Evolutionary conservation across 2,888 invertebrate genomes (phyloP), one percentile per base, ranked within the genome.

Genomic region (Amblyjoppa fuscipennis): DNA sequence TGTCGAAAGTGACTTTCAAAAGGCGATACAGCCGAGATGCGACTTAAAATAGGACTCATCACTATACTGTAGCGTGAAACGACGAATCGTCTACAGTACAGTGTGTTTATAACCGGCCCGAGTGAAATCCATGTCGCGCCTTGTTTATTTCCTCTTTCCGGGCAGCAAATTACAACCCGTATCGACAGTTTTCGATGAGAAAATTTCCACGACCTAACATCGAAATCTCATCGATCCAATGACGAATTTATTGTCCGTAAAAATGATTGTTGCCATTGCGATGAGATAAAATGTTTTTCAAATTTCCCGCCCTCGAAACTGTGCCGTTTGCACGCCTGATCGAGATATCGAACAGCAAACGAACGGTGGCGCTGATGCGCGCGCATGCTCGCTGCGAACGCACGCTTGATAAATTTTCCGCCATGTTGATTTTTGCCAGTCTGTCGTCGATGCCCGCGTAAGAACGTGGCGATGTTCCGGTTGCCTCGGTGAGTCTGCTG

Each of bases 401-500:
- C 53, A 28, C 34, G 73, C 28, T 31, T 38, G 16, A 56, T 56
- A 45, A 64, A 28, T 41, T 28, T 51, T 76, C 28, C 51, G 73
- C 73, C 73, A 73, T 73, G 73, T 73, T 73, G 73, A 38, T 34
- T 41, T 59, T 59, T 4, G 45, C 64, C 64, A 75, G 64, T 64
- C 16, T 68, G 11, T 20, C 20, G 38, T 20, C 68, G 41, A 41
- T 49, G 31, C 49, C 64, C 66, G 76, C 51, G 76, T 49, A 38
- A 70, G 81, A 87, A 81, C 73, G 88, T 87, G 84, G 88, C 89
- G 87, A 90, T 81, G 87, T 90, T 89, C 89, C 90, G 88, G 86
- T 89, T 78, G 87, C 82, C 83, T 89, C 87, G 87, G 90, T 91
- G 91, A 91, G 90, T 91, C 90, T 91, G 92, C 90, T 91, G 89